Evolutionary conservation across 2,888 invertebrate species (phyloP).

Genomic region (Tachina lurida): DNA sequence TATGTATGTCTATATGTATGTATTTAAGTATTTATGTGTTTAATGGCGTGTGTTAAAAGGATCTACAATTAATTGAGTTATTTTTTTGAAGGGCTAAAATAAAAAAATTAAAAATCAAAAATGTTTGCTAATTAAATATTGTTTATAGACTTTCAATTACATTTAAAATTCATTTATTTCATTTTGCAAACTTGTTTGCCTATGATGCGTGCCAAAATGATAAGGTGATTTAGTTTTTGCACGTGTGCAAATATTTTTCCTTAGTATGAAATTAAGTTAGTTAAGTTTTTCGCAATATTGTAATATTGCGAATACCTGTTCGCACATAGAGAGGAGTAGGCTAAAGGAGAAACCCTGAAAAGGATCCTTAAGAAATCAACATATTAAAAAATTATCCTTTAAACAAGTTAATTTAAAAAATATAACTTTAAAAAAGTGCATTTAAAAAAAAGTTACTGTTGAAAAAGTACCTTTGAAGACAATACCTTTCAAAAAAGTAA

Average conservation of each 20-base stretch:
- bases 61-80: conserved; percentile 36
- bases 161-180: conserved; percentile 27
- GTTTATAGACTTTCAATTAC: conserved; percentile 36
- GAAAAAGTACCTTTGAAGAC: too few species aligned
- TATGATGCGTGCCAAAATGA: neutral
- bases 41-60: neutral
- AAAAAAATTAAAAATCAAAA: conserved; percentile 19
- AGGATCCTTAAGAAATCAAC: too few species aligned
- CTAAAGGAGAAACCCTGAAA: too few species aligned
- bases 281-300: too few species aligned
- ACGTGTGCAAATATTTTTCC: neutral
- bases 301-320: too few species aligned
- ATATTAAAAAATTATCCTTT: too few species aligned
- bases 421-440: too few species aligned
- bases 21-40: neutral
- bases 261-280: too few species aligned
- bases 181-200: neutral
- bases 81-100: conserved; percentile 15
- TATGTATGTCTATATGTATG: neutral
- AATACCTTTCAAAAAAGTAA: too few species aligned
- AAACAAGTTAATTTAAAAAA: too few species aligned
- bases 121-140: conserved; percentile 35
- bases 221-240: neutral
- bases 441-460: too few species aligned
- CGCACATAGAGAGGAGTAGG: too few species aligned